phyloP scores from a whole-genome alignment of 2,113 vertebrate genomes.

The Pseudonaja textilis region DNA sequence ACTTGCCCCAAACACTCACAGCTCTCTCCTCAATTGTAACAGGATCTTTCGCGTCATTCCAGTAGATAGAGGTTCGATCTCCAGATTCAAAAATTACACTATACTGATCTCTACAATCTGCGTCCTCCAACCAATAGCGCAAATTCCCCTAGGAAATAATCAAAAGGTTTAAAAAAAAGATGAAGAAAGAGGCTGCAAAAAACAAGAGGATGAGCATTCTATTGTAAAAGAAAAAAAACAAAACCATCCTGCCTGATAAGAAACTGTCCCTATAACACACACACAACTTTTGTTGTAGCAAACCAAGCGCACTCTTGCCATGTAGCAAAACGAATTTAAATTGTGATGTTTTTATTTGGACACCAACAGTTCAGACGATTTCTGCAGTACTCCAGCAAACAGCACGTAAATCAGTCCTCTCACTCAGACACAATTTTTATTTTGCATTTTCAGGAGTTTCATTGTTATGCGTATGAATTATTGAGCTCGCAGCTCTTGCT shows the following conservation, averaged over 20 bases:
- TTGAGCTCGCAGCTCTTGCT: background rate
- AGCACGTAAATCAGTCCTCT: background rate
- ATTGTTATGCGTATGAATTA: background rate
- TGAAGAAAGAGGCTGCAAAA: background rate
- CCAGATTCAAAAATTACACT: slow-evolving; percentile 98
- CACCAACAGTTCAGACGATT: background rate
- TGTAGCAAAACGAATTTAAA: background rate
- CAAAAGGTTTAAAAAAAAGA: background rate
- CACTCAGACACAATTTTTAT: no score
- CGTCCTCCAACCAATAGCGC: slow-evolving; percentile 93
- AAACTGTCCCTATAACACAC: no score
- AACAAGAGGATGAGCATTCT: accelerated
- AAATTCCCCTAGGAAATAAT: slow-evolving; percentile 82
- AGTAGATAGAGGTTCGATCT: slow-evolving; percentile 90
- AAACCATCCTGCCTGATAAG: background rate
- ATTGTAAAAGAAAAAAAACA: background rate
- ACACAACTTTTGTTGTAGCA: background rate
- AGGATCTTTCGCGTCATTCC: slow-evolving; percentile 92
- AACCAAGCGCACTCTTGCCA: background rate
- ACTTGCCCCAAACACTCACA: slow-evolving; percentile 70
- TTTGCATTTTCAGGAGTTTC: background rate
- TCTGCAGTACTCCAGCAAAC: background rate
- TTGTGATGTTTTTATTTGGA: background rate
- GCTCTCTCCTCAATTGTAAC: slow-evolving; percentile 90
- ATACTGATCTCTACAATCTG: slow-evolving; percentile 95